Base-by-base conservation (phyloP, 2,888 invertebrate genomes). In the Luperina nickerlii region DNA sequence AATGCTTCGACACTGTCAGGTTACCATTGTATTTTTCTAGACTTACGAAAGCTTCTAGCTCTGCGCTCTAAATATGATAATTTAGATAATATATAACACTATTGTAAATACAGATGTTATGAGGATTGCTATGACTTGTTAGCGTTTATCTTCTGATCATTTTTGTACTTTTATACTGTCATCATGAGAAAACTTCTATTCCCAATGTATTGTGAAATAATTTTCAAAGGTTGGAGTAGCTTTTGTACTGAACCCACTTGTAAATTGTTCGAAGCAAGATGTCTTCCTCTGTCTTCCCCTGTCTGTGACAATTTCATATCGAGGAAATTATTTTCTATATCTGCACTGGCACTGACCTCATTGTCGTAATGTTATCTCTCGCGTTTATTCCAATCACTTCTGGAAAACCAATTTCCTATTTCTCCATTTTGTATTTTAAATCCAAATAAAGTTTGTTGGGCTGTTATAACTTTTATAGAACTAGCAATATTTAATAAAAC, bases 1-100 rank as follows among this genome's bases (percentile, higher is more conserved):
- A 90, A 94, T 94, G 92, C 96, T 96, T 96, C 95, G 95, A 95
- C 96, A 95, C 95, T 93, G 92, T 93, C 93, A 93, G 93, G 96
- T 95, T 96, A 95, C 95, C 95, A 94, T 94, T 96, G 96, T 96
- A 96, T 96, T 96, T 96, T 96, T 96, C 94, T 96, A 96, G 94
- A 93, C 91, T 92, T 93, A 92, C 89, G 91, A 93, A 85, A 90
- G 94, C 94, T 94, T 93, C 92, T 91, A 91, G 92, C 94, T 93
- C 93, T 90, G 87, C 82, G 77, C 87, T 85, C 88, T 85, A 72
- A 81, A 82, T 80, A 89, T 85, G 74, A 84, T 88, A 85, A 84
- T 86, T 90, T 90, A 91, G 88, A 88, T 90, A 87, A 90, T 60
- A 83, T 90, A 82, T 90, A 90, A 89, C 90, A 87, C 81, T 85